Percentiles rank a stretch among this genome's conserved stretches.
Conservation (phyloP, 2,797 vertebrate species). For the Neosilurus mollespiculum region DNA sequence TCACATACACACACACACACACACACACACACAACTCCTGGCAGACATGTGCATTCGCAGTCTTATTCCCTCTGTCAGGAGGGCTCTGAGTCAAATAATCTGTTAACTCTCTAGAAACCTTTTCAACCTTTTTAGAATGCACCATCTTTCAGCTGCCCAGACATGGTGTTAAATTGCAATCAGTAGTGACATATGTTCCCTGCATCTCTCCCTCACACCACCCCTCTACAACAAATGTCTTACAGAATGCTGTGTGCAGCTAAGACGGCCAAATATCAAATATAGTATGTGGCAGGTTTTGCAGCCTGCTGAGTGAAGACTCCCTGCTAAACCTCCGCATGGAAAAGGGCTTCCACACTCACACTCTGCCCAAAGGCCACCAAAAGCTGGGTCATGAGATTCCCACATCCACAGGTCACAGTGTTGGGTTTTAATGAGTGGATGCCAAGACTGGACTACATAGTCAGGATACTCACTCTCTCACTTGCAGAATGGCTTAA, state of each 20-base stretch:
- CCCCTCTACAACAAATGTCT: conserved; percentile 34
- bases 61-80: conserved; percentile 36
- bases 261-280: conserved; percentile 44
- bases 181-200: conserved; percentile 30
- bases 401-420: conserved; percentile 3
- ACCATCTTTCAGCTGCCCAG: conserved; percentile 35
- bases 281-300: conserved; percentile 38
- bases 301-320: conserved; percentile 7
- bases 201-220: conserved; percentile 2
- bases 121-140: conserved; percentile 49
- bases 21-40: conserved; percentile 22
- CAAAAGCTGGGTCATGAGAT: conserved; percentile 9
- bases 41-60: conserved; percentile 13
- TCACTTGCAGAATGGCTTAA: too few species aligned
- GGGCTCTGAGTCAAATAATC: conserved; percentile 43
- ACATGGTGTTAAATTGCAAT: conserved; percentile 44
- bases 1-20: conserved; percentile 21
- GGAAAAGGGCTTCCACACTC: conserved; percentile 5
- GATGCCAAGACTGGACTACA: conserved; percentile 5
- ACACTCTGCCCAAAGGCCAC: conserved; percentile 1
- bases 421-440: conserved; percentile 24
- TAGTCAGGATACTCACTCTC: background rate
- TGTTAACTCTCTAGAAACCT: conserved; percentile 44
- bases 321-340: conserved; percentile 23
- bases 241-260: conserved; percentile 31